Percentiles rank a stretch among this genome's conserved stretches.
These are phyloP conservation scores for Drusus annulatus DNA, from an alignment of 1,140 invertebrate species.

Conservation along the genomic window DNA sequence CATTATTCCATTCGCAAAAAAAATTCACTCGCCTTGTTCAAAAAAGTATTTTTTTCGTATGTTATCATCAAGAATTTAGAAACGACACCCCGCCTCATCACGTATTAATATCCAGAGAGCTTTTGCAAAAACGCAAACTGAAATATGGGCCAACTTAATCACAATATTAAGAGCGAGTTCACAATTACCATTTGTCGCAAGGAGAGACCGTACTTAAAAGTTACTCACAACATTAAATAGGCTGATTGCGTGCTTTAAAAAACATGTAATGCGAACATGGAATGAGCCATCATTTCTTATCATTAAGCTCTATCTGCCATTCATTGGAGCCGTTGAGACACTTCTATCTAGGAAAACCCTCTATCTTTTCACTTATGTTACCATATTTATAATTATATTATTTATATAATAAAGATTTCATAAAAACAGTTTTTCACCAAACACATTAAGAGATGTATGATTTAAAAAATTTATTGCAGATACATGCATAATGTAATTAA, in stretches of 20 bases:
- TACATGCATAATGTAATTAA: too few species aligned
- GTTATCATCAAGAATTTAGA: too few species aligned
- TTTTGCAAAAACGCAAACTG: not conserved
- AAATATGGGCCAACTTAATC: conserved; percentile 14
- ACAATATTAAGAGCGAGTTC: not conserved
- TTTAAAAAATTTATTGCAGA: too few species aligned
- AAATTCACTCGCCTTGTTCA: too few species aligned
- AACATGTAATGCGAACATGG: conserved; percentile 37
- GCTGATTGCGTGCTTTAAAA: conserved; percentile 34
- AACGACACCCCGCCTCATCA: not conserved
- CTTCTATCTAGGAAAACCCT: too few species aligned
- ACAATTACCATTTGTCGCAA: conserved; percentile 17
- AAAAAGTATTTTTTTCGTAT: too few species aligned
- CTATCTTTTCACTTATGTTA: too few species aligned
- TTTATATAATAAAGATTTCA: too few species aligned
- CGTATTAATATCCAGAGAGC: not conserved
- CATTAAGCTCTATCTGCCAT: conserved; percentile 30
- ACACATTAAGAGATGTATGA: too few species aligned
- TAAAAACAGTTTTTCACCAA: too few species aligned
- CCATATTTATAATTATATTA: too few species aligned
- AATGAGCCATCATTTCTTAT: conserved; percentile 40
- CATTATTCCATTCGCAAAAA: too few species aligned
- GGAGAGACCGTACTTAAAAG: conserved; percentile 27
- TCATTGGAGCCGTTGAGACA: not conserved
- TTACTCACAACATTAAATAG: conserved; percentile 35